Evolutionary conservation across 2,797 vertebrate genomes (phyloP).

Genomic region (Ceryle rudis): DNA sequence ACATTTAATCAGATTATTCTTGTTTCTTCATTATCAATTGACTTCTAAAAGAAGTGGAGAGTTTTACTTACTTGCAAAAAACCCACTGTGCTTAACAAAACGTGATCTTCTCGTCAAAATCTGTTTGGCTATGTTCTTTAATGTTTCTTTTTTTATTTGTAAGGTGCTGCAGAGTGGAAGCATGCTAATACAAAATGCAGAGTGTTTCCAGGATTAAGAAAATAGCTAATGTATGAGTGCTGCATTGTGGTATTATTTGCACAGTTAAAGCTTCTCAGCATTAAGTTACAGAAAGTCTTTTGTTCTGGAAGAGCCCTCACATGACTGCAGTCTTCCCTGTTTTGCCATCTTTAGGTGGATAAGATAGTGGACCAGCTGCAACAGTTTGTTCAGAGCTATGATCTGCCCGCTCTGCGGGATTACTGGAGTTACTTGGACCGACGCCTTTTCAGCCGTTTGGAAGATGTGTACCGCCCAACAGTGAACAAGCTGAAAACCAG

Average conservation of each 20-base stretch:
- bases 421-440: constrained; percentile 95
- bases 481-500: constrained; percentile 94
- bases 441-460: constrained; percentile 91
- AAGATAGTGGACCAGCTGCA: constrained; percentile 96
- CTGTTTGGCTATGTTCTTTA: background rate
- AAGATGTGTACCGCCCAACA: constrained; percentile 91
- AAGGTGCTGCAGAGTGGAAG: background rate
- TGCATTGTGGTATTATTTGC: background rate
- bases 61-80: background rate
- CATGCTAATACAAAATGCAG: background rate
- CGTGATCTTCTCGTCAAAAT: background rate
- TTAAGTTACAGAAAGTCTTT: background rate
- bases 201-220: background rate
- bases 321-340: background rate
- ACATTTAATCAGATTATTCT: background rate
- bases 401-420: constrained; percentile 89
- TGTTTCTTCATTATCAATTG: background rate
- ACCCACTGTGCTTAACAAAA: background rate
- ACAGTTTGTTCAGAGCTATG: constrained; percentile 89
- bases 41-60: background rate
- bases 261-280: background rate
- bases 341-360: constrained; percentile 86
- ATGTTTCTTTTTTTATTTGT: background rate
- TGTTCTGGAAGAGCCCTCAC: background rate
- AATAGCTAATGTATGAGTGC: background rate